Percentiles rank a stretch among this genome's conserved stretches.
Conservation (phyloP, 2,888 invertebrate species). For the Polia nebulosa region DNA sequence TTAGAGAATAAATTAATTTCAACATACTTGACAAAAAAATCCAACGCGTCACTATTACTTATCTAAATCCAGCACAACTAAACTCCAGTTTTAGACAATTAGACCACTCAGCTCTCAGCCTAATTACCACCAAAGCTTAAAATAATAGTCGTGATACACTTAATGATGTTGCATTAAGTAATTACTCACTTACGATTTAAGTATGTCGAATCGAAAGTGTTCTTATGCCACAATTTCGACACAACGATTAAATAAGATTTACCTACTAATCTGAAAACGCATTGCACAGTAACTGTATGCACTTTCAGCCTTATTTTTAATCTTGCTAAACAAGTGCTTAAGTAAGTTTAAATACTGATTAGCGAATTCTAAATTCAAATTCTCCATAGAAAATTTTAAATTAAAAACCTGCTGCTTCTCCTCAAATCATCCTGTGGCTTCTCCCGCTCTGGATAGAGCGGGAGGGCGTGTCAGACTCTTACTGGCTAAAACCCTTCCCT, state of each 20-base stretch:
- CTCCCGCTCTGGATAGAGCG: no score
- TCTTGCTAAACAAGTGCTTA: no score
- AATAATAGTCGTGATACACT: slow-evolving; percentile 21
- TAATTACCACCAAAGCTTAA: not conserved
- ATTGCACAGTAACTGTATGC: not conserved
- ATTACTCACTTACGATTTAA: slow-evolving; percentile 43
- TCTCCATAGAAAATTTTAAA: no score
- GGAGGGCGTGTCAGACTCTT: no score
- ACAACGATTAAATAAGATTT: slow-evolving; percentile 36
- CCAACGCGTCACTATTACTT: no score
- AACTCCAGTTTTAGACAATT: slow-evolving; percentile 7
- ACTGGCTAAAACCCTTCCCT: no score
- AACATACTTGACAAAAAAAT: not conserved
- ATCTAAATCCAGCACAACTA: not conserved
- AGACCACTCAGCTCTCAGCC: not conserved
- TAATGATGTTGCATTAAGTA: slow-evolving; percentile 43
- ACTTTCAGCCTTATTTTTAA: not conserved
- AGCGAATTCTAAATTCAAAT: no score
- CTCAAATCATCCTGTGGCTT: no score
- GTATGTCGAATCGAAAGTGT: slow-evolving; percentile 37
- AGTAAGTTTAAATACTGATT: no score
- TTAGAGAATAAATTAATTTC: not conserved
- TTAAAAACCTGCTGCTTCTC: no score
- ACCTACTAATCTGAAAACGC: slow-evolving; percentile 21
- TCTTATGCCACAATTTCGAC: slow-evolving; percentile 30